Evolutionary conservation across 2,113 vertebrate species (phyloP).

Genomic region (Pseudorasbora parva): DNA sequence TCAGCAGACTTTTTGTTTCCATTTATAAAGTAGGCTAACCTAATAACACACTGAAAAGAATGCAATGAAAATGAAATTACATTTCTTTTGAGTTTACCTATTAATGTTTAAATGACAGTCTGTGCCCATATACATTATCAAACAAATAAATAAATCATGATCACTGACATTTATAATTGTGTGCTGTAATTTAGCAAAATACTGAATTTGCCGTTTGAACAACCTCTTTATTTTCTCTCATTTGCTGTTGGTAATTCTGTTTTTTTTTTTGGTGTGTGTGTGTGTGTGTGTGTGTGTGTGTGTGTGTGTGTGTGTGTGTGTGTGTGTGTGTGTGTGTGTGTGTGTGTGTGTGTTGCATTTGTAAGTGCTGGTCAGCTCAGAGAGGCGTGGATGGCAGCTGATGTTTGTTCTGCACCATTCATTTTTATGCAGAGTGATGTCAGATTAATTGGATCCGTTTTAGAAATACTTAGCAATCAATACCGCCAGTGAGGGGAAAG

Average conservation of each 20-base stretch:
- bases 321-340: no score
- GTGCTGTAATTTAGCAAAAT: not conserved
- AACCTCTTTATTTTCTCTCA: not conserved
- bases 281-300: no score
- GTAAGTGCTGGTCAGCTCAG: conserved; percentile 19
- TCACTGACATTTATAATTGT: not conserved
- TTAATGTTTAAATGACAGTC: not conserved
- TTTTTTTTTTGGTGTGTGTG: no score
- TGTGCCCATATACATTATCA: not conserved
- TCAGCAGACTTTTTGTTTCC: not conserved
- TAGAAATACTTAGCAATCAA: conserved; percentile 66
- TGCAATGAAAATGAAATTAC: not conserved
- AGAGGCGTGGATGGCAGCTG: conserved; percentile 2
- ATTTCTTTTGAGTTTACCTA: not conserved
- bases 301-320: no score
- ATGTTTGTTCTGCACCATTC: conserved; percentile 16
- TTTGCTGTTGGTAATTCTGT: not conserved
- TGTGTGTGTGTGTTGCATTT: not conserved
- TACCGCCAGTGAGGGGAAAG: conserved; percentile 57
- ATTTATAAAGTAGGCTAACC: not conserved
- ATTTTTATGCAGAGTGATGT: conserved; percentile 53
- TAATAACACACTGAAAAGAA: not conserved
- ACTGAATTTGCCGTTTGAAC: not conserved
- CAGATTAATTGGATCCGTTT: conserved; percentile 62
- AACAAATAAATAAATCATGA: not conserved